Conservation (phyloP, 2,888 invertebrate genomes). For the Pemphredon lugubris region DNA sequence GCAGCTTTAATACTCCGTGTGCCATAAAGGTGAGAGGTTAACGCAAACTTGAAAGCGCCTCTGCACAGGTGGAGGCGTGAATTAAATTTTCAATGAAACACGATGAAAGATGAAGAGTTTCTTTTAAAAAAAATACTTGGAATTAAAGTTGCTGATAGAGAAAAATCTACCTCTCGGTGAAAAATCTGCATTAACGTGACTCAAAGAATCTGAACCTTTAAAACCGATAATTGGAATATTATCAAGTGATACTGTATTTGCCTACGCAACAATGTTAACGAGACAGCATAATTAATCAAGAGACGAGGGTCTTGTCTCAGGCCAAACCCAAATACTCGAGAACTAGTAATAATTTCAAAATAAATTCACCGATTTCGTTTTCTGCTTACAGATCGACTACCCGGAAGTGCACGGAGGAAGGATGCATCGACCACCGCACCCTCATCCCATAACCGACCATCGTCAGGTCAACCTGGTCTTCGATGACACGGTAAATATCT, state of each 20-base stretch:
- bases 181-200: too few species aligned
- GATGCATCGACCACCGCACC: constrained; percentile 81
- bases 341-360: too few species aligned
- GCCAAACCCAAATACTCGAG: too few species aligned
- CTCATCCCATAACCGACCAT: constrained; percentile 79
- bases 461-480: constrained; percentile 82
- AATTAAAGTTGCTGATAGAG: too few species aligned
- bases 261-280: not conserved
- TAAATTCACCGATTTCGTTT: not conserved
- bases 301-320: too few species aligned
- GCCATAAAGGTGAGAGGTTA: constrained; percentile 35
- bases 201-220: too few species aligned
- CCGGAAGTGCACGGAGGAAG: constrained; percentile 83
- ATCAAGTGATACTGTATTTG: too few species aligned
- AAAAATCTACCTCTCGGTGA: too few species aligned
- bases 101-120: too few species aligned
- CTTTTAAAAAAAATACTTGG: too few species aligned
- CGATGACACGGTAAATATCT: constrained; percentile 80
- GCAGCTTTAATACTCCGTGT: not conserved
- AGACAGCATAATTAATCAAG: too few species aligned
- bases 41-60: constrained; percentile 2
- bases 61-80: constrained; percentile 4
- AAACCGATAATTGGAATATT: too few species aligned
- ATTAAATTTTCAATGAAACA: constrained; percentile 29
- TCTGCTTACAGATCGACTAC: constrained; percentile 86